phyloP scores from a whole-genome alignment of 2,797 vertebrate species.

The Schizopygopsis malacanthus region DNA sequence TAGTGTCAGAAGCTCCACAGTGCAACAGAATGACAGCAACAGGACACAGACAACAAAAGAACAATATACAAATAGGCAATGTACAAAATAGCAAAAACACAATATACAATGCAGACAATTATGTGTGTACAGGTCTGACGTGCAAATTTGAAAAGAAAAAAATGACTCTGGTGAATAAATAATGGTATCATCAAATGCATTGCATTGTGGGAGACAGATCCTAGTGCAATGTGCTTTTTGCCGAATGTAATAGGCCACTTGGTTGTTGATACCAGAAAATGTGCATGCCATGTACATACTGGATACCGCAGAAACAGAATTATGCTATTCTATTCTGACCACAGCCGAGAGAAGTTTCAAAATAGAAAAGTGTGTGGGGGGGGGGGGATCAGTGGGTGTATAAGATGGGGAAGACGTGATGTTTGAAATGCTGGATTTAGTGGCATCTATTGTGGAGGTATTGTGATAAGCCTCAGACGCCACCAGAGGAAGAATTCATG shows the following conservation, averaged over 20 bases:
- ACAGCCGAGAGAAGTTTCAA: slow-evolving; percentile 7
- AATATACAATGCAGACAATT: too few relatives aligned
- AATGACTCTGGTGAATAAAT: too few relatives aligned
- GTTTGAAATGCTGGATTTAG: slow-evolving; percentile 42
- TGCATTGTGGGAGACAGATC: slow-evolving; percentile 6
- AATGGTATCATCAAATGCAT: not conserved
- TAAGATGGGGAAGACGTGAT: slow-evolving; percentile 3
- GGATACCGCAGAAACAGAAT: not conserved
- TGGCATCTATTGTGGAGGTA: slow-evolving; percentile 38
- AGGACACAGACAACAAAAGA: too few relatives aligned
- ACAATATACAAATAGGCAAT: too few relatives aligned
- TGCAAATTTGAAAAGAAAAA: too few relatives aligned
- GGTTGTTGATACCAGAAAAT: slow-evolving; percentile 1
- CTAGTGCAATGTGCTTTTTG: not conserved
- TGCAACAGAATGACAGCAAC: too few relatives aligned
- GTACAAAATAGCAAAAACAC: too few relatives aligned
- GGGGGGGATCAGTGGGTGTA: not conserved
- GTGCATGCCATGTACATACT: not conserved
- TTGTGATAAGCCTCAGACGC: slow-evolving; percentile 26
- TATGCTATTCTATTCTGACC: not conserved
- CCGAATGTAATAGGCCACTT: not conserved
- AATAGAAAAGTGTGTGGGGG: not conserved
- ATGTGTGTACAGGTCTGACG: too few relatives aligned
- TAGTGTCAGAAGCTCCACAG: too few relatives aligned
- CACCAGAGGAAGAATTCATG: slow-evolving; percentile 44